These are phyloP conservation scores for Argynnis bischoffii DNA, from an alignment of 2,888 invertebrate genomes.

Conservation along the genomic window DNA sequence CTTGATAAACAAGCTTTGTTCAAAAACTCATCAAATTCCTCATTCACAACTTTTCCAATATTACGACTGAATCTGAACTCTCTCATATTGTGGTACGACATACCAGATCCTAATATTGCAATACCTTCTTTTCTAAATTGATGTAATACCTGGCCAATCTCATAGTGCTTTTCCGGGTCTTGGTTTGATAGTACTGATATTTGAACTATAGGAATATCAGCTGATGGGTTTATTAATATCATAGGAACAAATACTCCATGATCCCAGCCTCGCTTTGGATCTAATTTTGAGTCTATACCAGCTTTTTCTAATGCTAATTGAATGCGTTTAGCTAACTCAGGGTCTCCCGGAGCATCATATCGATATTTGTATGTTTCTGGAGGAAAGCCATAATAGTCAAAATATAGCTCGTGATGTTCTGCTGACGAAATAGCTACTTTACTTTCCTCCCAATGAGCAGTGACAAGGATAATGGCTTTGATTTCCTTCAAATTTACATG, in stretches of 20 bases:
- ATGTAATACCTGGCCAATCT: constrained; percentile 60
- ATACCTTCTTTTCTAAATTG: constrained; percentile 70
- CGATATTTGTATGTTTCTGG: constrained; percentile 71
- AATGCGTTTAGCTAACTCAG: constrained; percentile 61
- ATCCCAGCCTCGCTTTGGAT: constrained; percentile 73
- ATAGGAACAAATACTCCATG: constrained; percentile 78
- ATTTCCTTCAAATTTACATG: constrained; percentile 65
- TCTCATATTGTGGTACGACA: constrained; percentile 78
- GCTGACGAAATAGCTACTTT: constrained; percentile 72
- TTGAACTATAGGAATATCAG: constrained; percentile 72
- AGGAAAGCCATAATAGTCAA: constrained; percentile 76
- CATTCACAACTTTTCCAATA: constrained; percentile 57
- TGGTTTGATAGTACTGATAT: constrained; percentile 67
- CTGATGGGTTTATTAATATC: constrained; percentile 72
- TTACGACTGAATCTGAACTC: constrained; percentile 57
- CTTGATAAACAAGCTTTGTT: constrained; percentile 62
- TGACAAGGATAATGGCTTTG: constrained; percentile 72
- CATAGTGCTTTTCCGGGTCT: constrained; percentile 66
- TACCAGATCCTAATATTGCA: constrained; percentile 70
- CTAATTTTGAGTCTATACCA: constrained; percentile 66
- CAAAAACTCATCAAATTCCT: constrained; percentile 70
- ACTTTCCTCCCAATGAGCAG: constrained; percentile 74
- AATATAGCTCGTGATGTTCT: constrained; percentile 67
- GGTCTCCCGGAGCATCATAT: constrained; percentile 72
- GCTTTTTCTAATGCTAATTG: constrained; percentile 57